Percentiles rank a stretch among this genome's conserved stretches.
Conservation (phyloP, 1,140 invertebrate genomes). For the Anastrepha ludens region DNA sequence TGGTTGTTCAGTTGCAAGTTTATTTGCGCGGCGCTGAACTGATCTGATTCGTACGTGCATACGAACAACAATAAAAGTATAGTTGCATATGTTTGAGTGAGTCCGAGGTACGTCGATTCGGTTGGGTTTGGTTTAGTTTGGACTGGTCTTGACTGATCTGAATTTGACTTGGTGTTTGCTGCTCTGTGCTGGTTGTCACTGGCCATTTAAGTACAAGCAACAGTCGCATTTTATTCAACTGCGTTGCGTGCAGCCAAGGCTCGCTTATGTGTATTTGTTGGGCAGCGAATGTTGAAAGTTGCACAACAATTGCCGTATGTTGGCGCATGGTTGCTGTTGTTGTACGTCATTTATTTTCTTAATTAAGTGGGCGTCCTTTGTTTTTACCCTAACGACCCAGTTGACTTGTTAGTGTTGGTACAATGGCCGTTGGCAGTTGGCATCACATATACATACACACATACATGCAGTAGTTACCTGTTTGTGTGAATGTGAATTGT, state of each 20-base stretch:
- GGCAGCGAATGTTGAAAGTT: not conserved
- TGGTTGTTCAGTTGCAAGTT: not conserved
- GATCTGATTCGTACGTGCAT: not conserved
- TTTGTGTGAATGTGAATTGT: not conserved
- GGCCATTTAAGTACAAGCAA: not conserved
- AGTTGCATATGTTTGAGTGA: not conserved
- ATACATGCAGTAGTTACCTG: not conserved
- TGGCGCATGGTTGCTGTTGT: not conserved
- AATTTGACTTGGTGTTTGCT: not conserved
- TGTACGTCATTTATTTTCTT: conserved; percentile 38
- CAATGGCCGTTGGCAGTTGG: not conserved
- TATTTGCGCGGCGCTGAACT: not conserved
- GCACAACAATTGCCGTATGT: not conserved
- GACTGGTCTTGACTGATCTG: not conserved
- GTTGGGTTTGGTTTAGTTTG: not conserved
- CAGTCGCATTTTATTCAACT: conserved; percentile 14
- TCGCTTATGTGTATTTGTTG: not conserved
- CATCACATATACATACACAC: not conserved
- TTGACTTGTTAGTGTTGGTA: not conserved
- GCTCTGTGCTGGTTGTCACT: not conserved
- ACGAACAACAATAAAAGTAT: not conserved
- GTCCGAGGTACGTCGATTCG: not conserved
- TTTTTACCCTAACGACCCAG: conserved; percentile 28
- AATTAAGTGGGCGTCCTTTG: conserved; percentile 45
- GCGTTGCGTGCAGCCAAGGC: not conserved